A percentile compares a stretch with the other conserved stretches of the same genome.
Evolutionary conservation across 2,888 invertebrate species (phyloP).

Genomic region (Rhamphomyia laevipes): DNA sequence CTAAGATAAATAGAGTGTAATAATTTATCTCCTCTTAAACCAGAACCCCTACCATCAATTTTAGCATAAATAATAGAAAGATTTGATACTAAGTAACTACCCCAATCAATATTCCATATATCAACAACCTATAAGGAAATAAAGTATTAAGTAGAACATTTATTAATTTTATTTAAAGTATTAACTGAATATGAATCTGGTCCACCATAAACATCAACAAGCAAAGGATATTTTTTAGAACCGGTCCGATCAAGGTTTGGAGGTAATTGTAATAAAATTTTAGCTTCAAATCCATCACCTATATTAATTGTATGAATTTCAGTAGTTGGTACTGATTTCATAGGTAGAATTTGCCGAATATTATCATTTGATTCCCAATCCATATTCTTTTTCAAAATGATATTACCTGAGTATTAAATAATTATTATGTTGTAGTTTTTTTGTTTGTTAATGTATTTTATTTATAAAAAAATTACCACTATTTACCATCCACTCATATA

Average conservation of each 20-base stretch:
- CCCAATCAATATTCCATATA: slow-evolving; percentile 76
- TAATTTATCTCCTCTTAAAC: slow-evolving; percentile 70
- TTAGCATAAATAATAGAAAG: slow-evolving; percentile 75
- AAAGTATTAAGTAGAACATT: not conserved
- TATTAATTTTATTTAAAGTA: not conserved
- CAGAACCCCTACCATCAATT: slow-evolving; percentile 86
- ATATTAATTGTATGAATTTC: slow-evolving; percentile 51
- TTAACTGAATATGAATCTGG: slow-evolving; percentile 80
- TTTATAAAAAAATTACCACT: slow-evolving; percentile 21
- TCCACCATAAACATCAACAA: slow-evolving; percentile 85
- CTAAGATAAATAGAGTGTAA: slow-evolving; percentile 70
- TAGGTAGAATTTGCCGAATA: slow-evolving; percentile 39
- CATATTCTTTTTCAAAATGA: slow-evolving; percentile 22
- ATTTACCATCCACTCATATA: slow-evolving; percentile 39
- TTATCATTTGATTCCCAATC: slow-evolving; percentile 59
- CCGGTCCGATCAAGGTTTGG: slow-evolving; percentile 55
- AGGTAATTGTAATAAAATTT: slow-evolving; percentile 64
- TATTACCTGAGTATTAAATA: slow-evolving; percentile 20
- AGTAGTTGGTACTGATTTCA: slow-evolving; percentile 44
- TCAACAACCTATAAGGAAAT: slow-evolving; percentile 38
- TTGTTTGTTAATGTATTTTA: not conserved
- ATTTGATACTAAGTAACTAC: slow-evolving; percentile 71
- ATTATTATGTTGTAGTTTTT: not conserved
- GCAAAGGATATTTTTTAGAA: slow-evolving; percentile 60
- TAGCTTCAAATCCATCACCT: slow-evolving; percentile 52